Conservation (phyloP, 2,797 vertebrate species). For the Thripadectes ignobilis region DNA sequence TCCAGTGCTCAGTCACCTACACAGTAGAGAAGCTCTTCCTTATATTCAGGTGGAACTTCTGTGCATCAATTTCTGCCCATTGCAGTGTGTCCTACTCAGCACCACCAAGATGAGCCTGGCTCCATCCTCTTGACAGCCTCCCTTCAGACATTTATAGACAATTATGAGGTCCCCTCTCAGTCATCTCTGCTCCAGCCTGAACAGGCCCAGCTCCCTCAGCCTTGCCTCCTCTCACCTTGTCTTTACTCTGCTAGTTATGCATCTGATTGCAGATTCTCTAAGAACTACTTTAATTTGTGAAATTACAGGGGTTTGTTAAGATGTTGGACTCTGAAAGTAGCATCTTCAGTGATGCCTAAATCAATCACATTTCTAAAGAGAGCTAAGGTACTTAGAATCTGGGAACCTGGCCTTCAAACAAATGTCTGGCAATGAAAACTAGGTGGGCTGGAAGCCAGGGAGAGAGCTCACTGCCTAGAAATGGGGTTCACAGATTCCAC, state of each 20-base stretch:
- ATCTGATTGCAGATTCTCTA: neutral
- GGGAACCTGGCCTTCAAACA: neutral
- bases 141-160: neutral
- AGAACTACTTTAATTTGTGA: neutral
- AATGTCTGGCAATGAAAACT: neutral
- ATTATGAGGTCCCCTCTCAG: neutral
- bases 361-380: neutral
- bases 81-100: neutral
- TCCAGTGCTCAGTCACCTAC: neutral
- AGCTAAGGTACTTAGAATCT: neutral
- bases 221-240: neutral
- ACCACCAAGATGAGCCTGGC: neutral
- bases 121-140: neutral
- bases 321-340: neutral
- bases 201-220: neutral
- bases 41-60: neutral
- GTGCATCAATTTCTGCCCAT: neutral
- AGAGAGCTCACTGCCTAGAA: neutral
- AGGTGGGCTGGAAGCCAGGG: neutral
- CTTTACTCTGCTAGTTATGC: neutral
- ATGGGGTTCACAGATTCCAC: neutral
- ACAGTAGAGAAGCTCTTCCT: neutral
- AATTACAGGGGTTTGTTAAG: neutral
- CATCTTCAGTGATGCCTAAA: neutral
- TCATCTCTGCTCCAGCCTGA: neutral